A percentile compares a stretch with the other conserved stretches of the same genome.
phyloP scores from a whole-genome alignment of 2,888 invertebrate species.

The Agonopterix subpropinquella region DNA sequence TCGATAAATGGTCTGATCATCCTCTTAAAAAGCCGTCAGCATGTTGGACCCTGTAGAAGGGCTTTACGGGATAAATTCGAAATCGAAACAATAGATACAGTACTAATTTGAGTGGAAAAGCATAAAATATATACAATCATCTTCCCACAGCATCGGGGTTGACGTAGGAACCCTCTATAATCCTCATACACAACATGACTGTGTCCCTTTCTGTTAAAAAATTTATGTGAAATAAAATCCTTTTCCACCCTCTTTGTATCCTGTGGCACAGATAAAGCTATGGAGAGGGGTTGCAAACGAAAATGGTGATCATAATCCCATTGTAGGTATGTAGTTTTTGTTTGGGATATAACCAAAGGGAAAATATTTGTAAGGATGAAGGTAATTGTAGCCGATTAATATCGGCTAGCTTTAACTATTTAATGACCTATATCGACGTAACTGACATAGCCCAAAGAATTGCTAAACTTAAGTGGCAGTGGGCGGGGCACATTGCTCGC shows the following conservation, averaged over 20 bases:
- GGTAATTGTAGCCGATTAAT: neutral
- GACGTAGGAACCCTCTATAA: slow-evolving; percentile 27
- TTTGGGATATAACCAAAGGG: slow-evolving; percentile 31
- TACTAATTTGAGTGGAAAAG: slow-evolving; percentile 27
- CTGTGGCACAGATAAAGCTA: slow-evolving; percentile 40
- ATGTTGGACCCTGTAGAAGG: no score
- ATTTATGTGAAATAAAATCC: slow-evolving; percentile 37
- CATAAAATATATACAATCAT: slow-evolving; percentile 45
- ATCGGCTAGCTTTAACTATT: no score
- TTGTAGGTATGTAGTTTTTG: slow-evolving; percentile 42
- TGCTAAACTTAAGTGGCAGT: no score
- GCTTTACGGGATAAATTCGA: neutral
- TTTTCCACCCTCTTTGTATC: slow-evolving; percentile 29
- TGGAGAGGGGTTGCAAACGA: slow-evolving; percentile 46
- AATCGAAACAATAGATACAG: slow-evolving; percentile 18
- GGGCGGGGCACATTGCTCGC: no score
- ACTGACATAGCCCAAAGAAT: no score
- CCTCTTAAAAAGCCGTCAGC: no score
- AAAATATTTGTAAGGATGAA: neutral
- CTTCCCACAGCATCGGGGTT: slow-evolving; percentile 33
- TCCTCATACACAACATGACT: slow-evolving; percentile 33
- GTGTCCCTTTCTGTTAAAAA: slow-evolving; percentile 43
- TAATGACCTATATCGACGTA: no score
- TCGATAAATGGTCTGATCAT: no score
- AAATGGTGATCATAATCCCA: slow-evolving; percentile 61